A percentile compares a stretch with the other conserved stretches of the same genome.
Conservation (phyloP, 2,797 vertebrate species). For the Tinamus major region DNA sequence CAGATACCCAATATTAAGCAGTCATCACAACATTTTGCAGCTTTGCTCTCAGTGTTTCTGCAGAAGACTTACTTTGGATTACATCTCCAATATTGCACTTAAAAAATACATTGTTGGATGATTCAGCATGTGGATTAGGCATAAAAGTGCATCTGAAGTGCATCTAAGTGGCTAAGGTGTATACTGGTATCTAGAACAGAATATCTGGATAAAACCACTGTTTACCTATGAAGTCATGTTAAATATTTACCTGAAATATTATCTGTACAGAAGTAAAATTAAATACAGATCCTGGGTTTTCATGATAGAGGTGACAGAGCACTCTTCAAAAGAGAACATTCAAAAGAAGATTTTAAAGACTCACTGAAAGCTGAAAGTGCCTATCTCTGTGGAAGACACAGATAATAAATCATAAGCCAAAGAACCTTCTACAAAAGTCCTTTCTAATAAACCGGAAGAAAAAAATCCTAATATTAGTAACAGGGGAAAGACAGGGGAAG, state of each 20-base stretch:
- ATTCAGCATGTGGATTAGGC: background rate
- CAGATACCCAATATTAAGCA: background rate
- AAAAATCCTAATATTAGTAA: background rate
- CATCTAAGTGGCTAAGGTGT: background rate
- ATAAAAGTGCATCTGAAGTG: background rate
- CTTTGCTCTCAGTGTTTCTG: background rate
- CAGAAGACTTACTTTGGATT: constrained; percentile 1
- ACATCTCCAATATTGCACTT: background rate
- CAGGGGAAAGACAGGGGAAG: background rate
- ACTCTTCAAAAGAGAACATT: constrained; percentile 65
- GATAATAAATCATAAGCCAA: background rate
- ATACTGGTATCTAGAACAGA: background rate
- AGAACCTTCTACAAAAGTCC: background rate
- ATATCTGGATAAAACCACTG: background rate
- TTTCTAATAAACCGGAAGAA: background rate
- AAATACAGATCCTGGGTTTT: constrained; percentile 57
- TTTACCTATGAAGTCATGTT: background rate
- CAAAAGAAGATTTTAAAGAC: background rate
- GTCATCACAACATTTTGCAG: background rate
- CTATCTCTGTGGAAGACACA: background rate
- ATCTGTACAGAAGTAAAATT: constrained; percentile 7
- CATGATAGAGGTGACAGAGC: background rate
- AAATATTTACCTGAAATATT: constrained; percentile 40
- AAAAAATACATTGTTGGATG: background rate
- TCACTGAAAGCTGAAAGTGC: background rate